Evolutionary conservation across 1,140 invertebrate species (phyloP).

Genomic region (Sinella curviseta): DNA sequence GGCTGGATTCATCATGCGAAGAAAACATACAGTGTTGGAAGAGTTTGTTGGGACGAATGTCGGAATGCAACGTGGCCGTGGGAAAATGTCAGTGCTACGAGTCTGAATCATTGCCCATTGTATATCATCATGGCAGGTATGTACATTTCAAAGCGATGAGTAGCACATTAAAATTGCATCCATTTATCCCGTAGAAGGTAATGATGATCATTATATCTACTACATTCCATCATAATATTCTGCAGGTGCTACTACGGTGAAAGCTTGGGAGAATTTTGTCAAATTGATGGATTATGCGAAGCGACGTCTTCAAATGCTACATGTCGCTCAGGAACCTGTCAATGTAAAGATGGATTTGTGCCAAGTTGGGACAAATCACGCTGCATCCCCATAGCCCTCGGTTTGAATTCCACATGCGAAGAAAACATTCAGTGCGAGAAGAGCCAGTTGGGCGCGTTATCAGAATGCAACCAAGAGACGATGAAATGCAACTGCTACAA

Average conservation of each 20-base stretch:
- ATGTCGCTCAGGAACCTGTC: conserved; percentile 42
- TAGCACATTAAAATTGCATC: neutral
- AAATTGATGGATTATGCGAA: conserved; percentile 47
- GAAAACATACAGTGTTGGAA: conserved; percentile 48
- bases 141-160: no score
- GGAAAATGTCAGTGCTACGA: conserved; percentile 48
- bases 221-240: neutral
- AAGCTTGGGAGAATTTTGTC: conserved; percentile 46
- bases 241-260: conserved; percentile 37
- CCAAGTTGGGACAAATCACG: conserved; percentile 47
- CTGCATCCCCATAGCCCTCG: conserved; percentile 43
- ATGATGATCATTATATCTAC: conserved; percentile 3
- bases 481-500: conserved; percentile 47
- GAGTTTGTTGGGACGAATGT: conserved; percentile 43
- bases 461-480: conserved; percentile 49
- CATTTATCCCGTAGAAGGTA: neutral
- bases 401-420: conserved; percentile 45
- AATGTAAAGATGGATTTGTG: conserved; percentile 43
- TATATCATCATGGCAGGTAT: conserved; percentile 49
- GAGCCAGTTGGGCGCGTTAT: conserved; percentile 43
- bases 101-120: conserved; percentile 47
- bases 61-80: conserved; percentile 35
- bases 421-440: conserved; percentile 49
- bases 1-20: conserved; percentile 45
- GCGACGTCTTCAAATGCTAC: conserved; percentile 43